These are phyloP conservation scores for Alca torda DNA, from an alignment of 2,797 vertebrate genomes.

Conservation along the genomic window DNA sequence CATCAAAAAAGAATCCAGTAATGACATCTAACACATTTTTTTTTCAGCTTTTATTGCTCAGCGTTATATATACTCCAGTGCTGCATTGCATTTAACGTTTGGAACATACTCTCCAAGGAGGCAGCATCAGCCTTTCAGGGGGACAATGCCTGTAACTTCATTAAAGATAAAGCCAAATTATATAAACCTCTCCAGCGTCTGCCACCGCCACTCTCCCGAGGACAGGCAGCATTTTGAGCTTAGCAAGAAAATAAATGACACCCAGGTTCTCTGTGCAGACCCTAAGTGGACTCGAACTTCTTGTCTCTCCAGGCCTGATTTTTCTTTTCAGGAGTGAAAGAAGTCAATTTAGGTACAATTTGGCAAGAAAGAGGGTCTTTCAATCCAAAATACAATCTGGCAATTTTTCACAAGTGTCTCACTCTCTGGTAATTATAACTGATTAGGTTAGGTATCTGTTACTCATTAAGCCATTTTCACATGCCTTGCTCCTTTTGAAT, in stretches of 20 bases:
- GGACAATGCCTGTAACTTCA: neutral
- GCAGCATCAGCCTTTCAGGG: neutral
- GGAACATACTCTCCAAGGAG: neutral
- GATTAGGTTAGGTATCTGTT: neutral
- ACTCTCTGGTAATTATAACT: neutral
- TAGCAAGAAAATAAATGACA: neutral
- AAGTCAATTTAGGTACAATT: neutral
- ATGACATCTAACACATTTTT: neutral
- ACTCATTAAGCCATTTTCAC: neutral
- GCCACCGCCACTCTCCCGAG: neutral
- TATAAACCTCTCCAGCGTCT: neutral
- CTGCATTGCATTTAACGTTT: neutral
- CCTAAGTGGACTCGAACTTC: neutral
- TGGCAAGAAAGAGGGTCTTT: neutral
- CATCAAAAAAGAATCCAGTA: constrained; percentile 23
- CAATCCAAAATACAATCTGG: neutral
- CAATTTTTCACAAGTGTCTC: neutral
- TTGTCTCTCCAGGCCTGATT: neutral
- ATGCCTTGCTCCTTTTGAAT: neutral
- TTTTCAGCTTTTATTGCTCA: neutral
- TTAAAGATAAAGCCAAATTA: neutral
- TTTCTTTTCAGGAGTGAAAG: neutral
- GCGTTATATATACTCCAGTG: neutral
- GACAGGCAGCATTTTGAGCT: neutral
- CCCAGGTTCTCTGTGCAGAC: neutral